Conservation (phyloP, 2,797 vertebrate genomes). For the Xenops minutus region DNA sequence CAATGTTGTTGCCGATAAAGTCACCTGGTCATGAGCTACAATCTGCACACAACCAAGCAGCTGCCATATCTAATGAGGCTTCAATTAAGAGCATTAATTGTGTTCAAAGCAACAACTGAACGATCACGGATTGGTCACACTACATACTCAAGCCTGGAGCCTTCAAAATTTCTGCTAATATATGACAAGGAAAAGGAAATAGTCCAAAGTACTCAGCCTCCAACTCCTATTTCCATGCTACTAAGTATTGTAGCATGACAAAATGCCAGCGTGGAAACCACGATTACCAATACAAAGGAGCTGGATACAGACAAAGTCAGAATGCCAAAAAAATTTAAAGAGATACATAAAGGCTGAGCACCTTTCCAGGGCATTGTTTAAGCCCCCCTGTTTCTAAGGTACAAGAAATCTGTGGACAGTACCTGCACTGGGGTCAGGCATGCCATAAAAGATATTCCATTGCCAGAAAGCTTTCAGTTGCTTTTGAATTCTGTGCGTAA, state of each 20-base stretch:
- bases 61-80: background rate
- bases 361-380: background rate
- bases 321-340: background rate
- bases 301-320: background rate
- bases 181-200: background rate
- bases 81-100: background rate
- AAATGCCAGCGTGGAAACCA: background rate
- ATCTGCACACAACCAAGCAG: background rate
- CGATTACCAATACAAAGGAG: background rate
- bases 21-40: background rate
- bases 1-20: background rate
- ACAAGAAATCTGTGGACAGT: background rate
- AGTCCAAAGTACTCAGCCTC: background rate
- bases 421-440: background rate
- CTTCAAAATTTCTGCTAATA: background rate
- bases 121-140: background rate
- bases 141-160: rapidly evolving
- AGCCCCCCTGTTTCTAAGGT: background rate
- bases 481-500: background rate
- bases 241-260: background rate
- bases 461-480: background rate
- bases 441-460: background rate
- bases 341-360: background rate
- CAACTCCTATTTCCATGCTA: background rate
- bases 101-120: background rate